Evolutionary conservation across 2,888 invertebrate species (phyloP).

Genomic region (Esperia sulphurella): DNA sequence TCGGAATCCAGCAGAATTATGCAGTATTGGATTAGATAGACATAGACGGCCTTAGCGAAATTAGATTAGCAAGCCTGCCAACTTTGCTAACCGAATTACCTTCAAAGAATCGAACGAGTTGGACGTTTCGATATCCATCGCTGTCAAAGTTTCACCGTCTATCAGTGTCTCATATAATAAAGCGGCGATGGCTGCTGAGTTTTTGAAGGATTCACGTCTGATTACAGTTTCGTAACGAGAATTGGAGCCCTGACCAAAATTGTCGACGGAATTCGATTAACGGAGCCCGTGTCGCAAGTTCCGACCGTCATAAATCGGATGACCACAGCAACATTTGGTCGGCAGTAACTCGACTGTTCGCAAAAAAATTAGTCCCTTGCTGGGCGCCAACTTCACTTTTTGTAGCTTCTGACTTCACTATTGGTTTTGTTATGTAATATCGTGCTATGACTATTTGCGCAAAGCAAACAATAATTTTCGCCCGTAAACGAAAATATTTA

Average conservation of each 20-base stretch:
- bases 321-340: conserved; percentile 24
- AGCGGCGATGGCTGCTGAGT: neutral
- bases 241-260: neutral
- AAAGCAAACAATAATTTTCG: too few relatives aligned
- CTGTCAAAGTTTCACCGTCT: neutral
- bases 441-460: too few relatives aligned
- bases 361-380: neutral
- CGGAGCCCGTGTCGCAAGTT: conserved; percentile 27
- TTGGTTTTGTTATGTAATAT: too few relatives aligned
- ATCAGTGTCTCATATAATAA: neutral
- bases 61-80: conserved; percentile 34
- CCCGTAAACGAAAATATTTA: too few relatives aligned
- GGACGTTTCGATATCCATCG: neutral
- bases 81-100: neutral
- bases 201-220: conserved; percentile 1
- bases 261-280: conserved; percentile 2
- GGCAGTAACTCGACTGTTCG: conserved; percentile 10
- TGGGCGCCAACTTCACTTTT: neutral
- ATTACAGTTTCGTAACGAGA: neutral
- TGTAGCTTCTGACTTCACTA: neutral
- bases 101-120: neutral
- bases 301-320: conserved; percentile 35
- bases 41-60: conserved; percentile 27
- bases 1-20: conserved; percentile 21
- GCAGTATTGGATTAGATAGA: conserved; percentile 36